These are phyloP conservation scores for Crotalus adamanteus DNA, from an alignment of 2,797 vertebrate species.

Conservation along the genomic window DNA sequence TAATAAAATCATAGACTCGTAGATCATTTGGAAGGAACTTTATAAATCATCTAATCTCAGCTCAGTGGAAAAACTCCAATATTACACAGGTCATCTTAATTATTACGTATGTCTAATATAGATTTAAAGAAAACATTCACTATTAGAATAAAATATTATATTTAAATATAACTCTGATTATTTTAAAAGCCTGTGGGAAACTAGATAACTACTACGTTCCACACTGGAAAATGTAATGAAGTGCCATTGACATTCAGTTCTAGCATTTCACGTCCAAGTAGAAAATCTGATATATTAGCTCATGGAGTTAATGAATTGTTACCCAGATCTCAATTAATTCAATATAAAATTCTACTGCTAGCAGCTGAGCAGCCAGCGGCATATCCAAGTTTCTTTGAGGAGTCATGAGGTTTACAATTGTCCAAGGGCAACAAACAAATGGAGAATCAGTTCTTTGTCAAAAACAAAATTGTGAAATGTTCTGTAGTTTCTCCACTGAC, in stretches of 20 bases:
- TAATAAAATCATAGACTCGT: neutral
- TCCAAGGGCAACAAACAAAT: slow-evolving; percentile 16
- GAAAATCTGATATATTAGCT: slow-evolving; percentile 26
- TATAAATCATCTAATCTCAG: neutral
- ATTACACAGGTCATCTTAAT: neutral
- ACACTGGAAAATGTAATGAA: slow-evolving; percentile 59
- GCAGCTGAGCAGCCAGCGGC: neutral
- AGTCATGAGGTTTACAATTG: neutral
- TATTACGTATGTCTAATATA: neutral
- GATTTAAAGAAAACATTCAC: neutral
- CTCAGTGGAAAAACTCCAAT: neutral
- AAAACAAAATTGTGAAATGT: slow-evolving; percentile 1
- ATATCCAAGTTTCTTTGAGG: neutral
- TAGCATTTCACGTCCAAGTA: neutral
- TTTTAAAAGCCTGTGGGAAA: neutral
- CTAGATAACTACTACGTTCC: neutral
- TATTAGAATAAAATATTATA: neutral
- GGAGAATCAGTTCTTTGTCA: neutral
- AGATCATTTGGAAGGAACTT: neutral
- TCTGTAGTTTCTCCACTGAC: slow-evolving; percentile 15
- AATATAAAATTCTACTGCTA: neutral
- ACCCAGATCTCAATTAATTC: neutral
- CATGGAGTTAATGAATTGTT: neutral
- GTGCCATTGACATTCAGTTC: slow-evolving; percentile 30
- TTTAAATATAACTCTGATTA: neutral